Evolutionary conservation across 2,888 invertebrate species (phyloP), one percentile per base, ranked within the genome.

Genomic region (Lycaena phlaeas): DNA sequence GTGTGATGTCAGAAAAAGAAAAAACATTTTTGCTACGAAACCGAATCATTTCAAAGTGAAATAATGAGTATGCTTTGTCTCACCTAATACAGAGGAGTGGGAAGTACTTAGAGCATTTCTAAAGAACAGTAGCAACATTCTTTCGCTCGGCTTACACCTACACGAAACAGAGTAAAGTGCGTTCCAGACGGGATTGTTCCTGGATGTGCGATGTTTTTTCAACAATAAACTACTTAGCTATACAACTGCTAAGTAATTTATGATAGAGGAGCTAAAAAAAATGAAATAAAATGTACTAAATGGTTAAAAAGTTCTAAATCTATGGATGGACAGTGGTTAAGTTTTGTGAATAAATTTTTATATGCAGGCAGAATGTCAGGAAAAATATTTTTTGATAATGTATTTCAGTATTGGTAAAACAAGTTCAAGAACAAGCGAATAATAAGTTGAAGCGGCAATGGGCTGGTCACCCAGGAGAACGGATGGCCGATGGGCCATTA

Each of bases 31-130:
- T 22, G 22, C 22, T 18, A 22, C 9, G 12, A 29, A 34, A 34
- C 18, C 12, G 18, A 34, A 18, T 34, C 17, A 22, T 38, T 27
- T 38, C 17, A 10, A 38, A 12, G 14, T 38, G 17, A 27, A 27
- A 38, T 38, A 38, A 38, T 38, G 17, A 38, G 29, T 15, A 11
- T 26, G 15, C 25, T 30, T 30, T 30, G 39, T 39, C 26, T 30
- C 30, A 26, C 10, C 39, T 39, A 39, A 39, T 39, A 39, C 29
- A 39, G 39, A 14, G 14, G 30, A 39, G 39, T 10, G 26, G 29
- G 36, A n/a, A 22, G 28, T 11, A 28, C 25, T 26, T 25, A 26
- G 26, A 12, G 14, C 14, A 25, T 30, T 39, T 39, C 30, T 39
- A 39, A 39, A 31, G 39, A 30, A 39, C 30, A 22, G 22, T 30